A percentile compares a stretch with the other conserved stretches of the same genome.
These are phyloP conservation scores for Papilio aristodemus DNA, from an alignment of 1,140 invertebrate species.

Conservation along the genomic window DNA sequence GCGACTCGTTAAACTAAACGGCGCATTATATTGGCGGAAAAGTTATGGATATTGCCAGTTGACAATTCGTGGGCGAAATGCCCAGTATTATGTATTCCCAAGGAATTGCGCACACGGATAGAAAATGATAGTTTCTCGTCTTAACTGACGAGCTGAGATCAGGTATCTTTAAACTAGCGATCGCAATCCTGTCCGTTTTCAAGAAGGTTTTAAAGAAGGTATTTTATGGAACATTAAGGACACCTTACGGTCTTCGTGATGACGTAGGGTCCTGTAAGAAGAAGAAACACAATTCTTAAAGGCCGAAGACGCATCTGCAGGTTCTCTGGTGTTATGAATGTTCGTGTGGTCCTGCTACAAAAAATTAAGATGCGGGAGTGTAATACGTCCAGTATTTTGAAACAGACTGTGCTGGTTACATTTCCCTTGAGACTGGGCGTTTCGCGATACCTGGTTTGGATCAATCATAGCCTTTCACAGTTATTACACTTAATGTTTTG, in stretches of 20 bases:
- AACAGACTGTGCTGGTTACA: too few relatives aligned
- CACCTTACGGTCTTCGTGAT: too few relatives aligned
- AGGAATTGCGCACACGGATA: neutral
- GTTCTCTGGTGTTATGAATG: too few relatives aligned
- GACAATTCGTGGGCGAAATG: conserved; percentile 22
- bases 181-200: neutral
- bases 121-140: neutral
- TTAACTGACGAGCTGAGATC: neutral
- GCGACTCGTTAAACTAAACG: conserved; percentile 25
- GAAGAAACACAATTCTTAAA: too few relatives aligned
- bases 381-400: too few relatives aligned
- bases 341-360: too few relatives aligned
- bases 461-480: conserved; percentile 1
- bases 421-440: neutral
- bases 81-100: neutral
- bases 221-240: too few relatives aligned
- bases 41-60: conserved; percentile 7
- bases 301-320: too few relatives aligned
- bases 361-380: too few relatives aligned
- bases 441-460: neutral
- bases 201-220: too few relatives aligned
- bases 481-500: conserved; percentile 33
- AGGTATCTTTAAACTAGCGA: neutral
- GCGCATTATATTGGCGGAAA: conserved; percentile 26
- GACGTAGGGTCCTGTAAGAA: too few relatives aligned